These are phyloP conservation scores for Mus minutoides DNA, from an alignment of 2,797 vertebrate genomes.

Conservation along the genomic window DNA sequence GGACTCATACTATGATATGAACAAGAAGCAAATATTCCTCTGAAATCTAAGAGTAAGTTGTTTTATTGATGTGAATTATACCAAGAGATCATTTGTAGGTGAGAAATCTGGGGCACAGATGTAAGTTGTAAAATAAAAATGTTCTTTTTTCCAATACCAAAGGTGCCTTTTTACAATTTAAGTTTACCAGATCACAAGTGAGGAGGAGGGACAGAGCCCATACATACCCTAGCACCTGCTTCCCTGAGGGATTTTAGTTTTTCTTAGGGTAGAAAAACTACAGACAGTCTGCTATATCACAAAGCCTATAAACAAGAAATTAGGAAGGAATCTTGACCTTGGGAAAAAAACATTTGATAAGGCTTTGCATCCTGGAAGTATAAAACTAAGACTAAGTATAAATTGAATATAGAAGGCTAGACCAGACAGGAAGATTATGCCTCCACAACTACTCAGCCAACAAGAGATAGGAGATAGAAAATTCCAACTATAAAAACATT, in stretches of 20 bases:
- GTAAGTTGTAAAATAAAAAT: neutral
- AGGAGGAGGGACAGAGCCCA: neutral
- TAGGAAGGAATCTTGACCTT: too few relatives aligned
- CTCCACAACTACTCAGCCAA: neutral
- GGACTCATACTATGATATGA: neutral
- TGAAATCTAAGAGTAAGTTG: neutral
- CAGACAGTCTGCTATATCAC: neutral
- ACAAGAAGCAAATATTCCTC: conserved; percentile 24
- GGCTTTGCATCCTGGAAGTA: neutral
- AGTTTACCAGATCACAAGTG: neutral
- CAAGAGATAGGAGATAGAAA: too few relatives aligned
- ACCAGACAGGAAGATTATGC: neutral
- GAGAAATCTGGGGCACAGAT: neutral
- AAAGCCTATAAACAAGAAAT: neutral
- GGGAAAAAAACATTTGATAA: neutral
- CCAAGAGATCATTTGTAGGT: neutral
- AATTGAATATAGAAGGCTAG: neutral
- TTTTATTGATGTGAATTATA: neutral
- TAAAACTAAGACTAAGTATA: neutral
- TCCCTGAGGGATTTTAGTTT: neutral
- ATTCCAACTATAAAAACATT: neutral
- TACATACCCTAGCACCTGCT: neutral
- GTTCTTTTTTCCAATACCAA: neutral
- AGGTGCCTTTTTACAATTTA: neutral
- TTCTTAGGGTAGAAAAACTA: neutral